Evolutionary conservation across 2,113 vertebrate species (phyloP), one percentile per base, ranked within the genome.

Genomic region (Sphaerodactylus townsendi): DNA sequence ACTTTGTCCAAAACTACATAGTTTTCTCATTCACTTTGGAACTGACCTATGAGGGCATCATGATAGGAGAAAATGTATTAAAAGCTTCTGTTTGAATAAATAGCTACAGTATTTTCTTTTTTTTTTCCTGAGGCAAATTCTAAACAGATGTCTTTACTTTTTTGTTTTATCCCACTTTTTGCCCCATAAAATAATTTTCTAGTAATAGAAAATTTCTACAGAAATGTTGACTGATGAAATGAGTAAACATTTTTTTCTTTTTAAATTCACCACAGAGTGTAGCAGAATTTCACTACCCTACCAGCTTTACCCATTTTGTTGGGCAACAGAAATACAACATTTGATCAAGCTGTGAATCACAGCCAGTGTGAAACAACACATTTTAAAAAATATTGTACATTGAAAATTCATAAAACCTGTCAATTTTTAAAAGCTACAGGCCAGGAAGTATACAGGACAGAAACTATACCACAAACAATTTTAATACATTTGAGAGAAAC

Each of bases 351-450:
- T 41, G 3, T 3, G 70, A 81, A 85, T 37, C n/a, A 48, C 35
- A 64, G 33, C 14, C 28, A 13, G 6, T 56, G 0, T 28, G 44
- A 59, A 1, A 62, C 2, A 69, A 2, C 1, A 73, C 77, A 3
- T 3, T 86, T 56, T 50, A 23, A 23, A 44, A 72, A 30, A 79
- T 84, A 81, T 53, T 83, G 73, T 41, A 70, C 77, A 77, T 77
- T 82, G 5, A 80, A 56, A 72, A 46, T 0, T 72, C 84, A 10
- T 13, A 87, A 69, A 23, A 3, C 64, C 8, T 72, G 3, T 68
- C 53, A n/a, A 68, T 59, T 56, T 56, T 21, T 25, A 70, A 82
- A 83, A 79, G 69, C n/a, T 79, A 11, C 66, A 59, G 41, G 41
- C 2, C 0, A 79, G 33, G 19, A 85, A 72, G 74, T 68, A 74